A percentile compares a stretch with the other conserved stretches of the same genome.
Evolutionary conservation across 2,797 vertebrate species (phyloP).

Genomic region (Acipenser oxyrinchus): DNA sequence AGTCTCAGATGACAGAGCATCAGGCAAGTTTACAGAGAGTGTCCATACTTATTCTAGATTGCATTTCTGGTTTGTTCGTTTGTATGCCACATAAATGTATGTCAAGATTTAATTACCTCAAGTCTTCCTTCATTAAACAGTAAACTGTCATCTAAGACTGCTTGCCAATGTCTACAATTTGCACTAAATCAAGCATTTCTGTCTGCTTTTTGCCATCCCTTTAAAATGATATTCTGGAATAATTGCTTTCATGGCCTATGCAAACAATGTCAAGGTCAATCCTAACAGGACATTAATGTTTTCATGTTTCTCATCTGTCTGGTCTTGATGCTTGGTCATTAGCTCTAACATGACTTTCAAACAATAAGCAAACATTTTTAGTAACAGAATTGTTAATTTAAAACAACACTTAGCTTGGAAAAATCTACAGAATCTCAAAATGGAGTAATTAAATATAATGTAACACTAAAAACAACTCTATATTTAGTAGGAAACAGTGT

Average conservation of each 20-base stretch:
- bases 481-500: no score
- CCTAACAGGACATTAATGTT: slow-evolving; percentile 50
- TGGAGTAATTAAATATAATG: no score
- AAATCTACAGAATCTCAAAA: no score
- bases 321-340: slow-evolving; percentile 14
- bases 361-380: no score
- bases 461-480: no score
- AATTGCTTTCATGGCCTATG: slow-evolving; percentile 68
- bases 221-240: slow-evolving; percentile 51
- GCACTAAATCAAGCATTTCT: slow-evolving; percentile 54
- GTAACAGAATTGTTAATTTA: no score
- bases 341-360: no score
- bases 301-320: slow-evolving; percentile 35
- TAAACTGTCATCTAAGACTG: slow-evolving; percentile 56
- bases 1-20: slow-evolving; percentile 75
- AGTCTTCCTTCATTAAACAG: slow-evolving; percentile 66
- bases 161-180: slow-evolving; percentile 55
- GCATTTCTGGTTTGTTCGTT: slow-evolving; percentile 51
- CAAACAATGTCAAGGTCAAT: slow-evolving; percentile 72
- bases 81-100: slow-evolving; percentile 67
- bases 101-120: slow-evolving; percentile 70
- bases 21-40: slow-evolving; percentile 63
- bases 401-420: no score
- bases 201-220: slow-evolving; percentile 52
- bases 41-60: slow-evolving; percentile 63